phyloP scores from a whole-genome alignment of 2,113 vertebrate species.

The Melanotaenia duboulayi region DNA sequence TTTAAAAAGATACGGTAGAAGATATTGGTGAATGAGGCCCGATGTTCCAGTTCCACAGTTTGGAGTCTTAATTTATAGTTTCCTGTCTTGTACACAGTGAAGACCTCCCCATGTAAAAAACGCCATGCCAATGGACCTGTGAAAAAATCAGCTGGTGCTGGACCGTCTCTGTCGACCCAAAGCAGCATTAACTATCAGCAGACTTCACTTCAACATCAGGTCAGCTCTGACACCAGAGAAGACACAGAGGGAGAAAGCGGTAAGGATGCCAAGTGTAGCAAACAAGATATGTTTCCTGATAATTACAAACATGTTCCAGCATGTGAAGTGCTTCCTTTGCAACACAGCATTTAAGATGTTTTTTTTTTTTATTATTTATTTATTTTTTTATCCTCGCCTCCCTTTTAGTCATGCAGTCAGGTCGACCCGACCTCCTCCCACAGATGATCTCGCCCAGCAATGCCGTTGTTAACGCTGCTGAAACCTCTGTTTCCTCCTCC shows the following conservation, averaged over 20 bases:
- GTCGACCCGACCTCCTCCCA: conserved; percentile 89
- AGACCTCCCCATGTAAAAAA: conserved; percentile 91
- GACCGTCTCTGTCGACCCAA: conserved; percentile 51
- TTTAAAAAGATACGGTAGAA: no score
- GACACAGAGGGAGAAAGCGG: conserved; percentile 83
- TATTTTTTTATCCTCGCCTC: conserved; percentile 7
- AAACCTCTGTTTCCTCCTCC: conserved; percentile 75
- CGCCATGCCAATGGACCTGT: conserved; percentile 79
- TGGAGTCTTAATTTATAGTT: not conserved
- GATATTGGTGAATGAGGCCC: no score
- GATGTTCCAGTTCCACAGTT: not conserved
- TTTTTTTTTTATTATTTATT: no score
- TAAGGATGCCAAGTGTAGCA: conserved; percentile 57
- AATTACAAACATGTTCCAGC: conserved; percentile 15
- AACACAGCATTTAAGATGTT: conserved; percentile 5
- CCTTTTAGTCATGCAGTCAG: conserved; percentile 79
- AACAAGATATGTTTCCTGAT: conserved; percentile 2
- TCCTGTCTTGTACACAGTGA: conserved; percentile 78
- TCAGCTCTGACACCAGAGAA: conserved; percentile 60
- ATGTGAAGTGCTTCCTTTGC: conserved; percentile 22
- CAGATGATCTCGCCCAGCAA: conserved; percentile 78
- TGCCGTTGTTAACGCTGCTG: conserved; percentile 75
- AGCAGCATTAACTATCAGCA: conserved; percentile 43
- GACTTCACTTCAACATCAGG: conserved; percentile 39
- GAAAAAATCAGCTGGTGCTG: conserved; percentile 69